These are phyloP conservation scores for Podarcis raffonei DNA, from an alignment of 2,113 vertebrate species.

Conservation along the genomic window DNA sequence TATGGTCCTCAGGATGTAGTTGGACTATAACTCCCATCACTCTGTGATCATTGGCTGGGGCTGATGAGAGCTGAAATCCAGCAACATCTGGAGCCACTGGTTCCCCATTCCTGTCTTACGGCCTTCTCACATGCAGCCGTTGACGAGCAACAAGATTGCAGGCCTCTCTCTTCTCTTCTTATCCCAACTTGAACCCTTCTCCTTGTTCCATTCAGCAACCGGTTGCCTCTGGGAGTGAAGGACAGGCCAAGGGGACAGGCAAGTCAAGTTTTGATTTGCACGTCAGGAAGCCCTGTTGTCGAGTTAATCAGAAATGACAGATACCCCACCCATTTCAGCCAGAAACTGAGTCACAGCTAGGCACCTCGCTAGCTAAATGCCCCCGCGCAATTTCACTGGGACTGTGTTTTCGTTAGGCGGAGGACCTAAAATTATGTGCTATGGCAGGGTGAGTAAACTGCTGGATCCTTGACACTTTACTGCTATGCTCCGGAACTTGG, in stretches of 20 bases:
- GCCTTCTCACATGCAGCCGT: background rate
- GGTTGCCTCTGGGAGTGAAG: background rate
- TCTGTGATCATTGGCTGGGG: no score
- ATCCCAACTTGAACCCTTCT: rapidly evolving
- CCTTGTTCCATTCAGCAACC: background rate
- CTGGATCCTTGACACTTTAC: background rate
- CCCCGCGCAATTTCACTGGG: background rate
- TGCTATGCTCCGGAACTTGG: background rate
- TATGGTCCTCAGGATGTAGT: no score
- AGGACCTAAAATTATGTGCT: background rate
- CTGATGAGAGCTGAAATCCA: no score
- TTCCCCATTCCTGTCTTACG: background rate
- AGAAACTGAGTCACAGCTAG: slow-evolving; percentile 29
- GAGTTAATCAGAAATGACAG: slow-evolving; percentile 38
- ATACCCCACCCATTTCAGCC: slow-evolving; percentile 18
- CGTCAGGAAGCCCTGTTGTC: slow-evolving; percentile 35
- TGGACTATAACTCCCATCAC: no score
- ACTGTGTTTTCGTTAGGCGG: background rate
- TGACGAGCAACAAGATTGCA: rapidly evolving
- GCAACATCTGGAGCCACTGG: no score
- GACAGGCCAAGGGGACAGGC: slow-evolving; percentile 36
- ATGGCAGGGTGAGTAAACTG: background rate
- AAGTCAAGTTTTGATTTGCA: slow-evolving; percentile 54
- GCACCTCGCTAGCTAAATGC: background rate
- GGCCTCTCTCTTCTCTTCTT: background rate